Conservation (phyloP, 53 echinoderm and acorn worm species). For the Arbacia lixula region DNA sequence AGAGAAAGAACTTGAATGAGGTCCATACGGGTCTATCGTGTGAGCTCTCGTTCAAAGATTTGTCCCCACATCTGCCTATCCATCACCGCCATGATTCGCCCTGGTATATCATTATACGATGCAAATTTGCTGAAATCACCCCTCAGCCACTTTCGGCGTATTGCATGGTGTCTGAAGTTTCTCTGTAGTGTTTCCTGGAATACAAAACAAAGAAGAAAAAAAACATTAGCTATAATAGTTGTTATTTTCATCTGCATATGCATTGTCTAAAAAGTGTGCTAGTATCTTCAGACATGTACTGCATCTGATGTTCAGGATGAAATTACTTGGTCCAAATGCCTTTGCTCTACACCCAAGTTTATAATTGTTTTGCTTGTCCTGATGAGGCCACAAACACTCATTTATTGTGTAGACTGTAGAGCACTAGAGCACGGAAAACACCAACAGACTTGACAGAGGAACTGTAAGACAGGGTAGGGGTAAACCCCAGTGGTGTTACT, state of each 20-base stretch:
- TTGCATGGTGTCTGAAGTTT: constrained; percentile 70
- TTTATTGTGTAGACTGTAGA: background rate
- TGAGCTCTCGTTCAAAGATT: constrained; percentile 72
- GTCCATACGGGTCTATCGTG: no score
- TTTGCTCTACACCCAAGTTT: no score
- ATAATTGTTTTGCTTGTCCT: no score
- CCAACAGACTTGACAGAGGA: no score
- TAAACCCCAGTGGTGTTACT: no score
- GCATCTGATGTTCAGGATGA: background rate
- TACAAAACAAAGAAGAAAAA: background rate
- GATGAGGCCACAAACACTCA: no score
- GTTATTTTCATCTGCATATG: background rate
- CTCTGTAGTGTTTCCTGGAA: constrained; percentile 76
- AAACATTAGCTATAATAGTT: background rate
- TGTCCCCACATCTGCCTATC: constrained; percentile 79
- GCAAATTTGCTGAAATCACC: constrained; percentile 74
- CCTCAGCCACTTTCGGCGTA: constrained; percentile 68
- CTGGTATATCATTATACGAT: constrained; percentile 53
- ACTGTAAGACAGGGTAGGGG: no score
- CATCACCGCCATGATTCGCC: constrained; percentile 69
- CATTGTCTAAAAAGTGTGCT: background rate
- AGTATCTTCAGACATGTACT: background rate
- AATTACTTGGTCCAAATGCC: no score
- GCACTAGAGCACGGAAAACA: no score
- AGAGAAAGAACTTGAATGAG: no score